These are phyloP conservation scores for Ploceus nigricollis DNA, from an alignment of 2,113 vertebrate species.

Conservation along the genomic window DNA sequence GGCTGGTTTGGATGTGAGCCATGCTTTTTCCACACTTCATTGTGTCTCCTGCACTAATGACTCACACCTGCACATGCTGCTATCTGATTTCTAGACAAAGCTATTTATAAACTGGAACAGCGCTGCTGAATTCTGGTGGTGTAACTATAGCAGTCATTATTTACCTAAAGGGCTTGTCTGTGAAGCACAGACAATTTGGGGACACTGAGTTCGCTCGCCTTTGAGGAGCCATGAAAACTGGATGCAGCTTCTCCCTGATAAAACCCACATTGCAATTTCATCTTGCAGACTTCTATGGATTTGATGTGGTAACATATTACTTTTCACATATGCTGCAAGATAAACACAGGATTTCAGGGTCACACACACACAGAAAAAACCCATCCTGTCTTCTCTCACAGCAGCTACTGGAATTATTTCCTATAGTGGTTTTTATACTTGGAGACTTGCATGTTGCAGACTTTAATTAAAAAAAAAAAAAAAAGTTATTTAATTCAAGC, in stretches of 20 bases:
- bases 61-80: conserved; percentile 52
- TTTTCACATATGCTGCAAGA: neutral
- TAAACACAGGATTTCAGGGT: neutral
- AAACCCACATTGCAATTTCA: neutral
- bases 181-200: neutral
- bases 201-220: neutral
- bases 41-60: conserved; percentile 63
- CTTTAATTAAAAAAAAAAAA: neutral
- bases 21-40: conserved; percentile 50
- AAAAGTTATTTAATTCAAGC: neutral
- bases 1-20: conserved; percentile 39
- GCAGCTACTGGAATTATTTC: neutral
- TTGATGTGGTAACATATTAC: neutral
- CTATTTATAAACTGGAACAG: conserved; percentile 35
- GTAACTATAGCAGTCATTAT: neutral
- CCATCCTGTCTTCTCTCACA: neutral
- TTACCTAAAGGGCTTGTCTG: neutral
- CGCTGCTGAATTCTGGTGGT: neutral
- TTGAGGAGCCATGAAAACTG: neutral
- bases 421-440: neutral
- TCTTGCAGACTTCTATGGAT: neutral
- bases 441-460: neutral
- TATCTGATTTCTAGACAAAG: conserved; percentile 40
- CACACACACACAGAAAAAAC: neutral
- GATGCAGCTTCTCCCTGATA: neutral